These are phyloP conservation scores for Timema podura DNA, from an alignment of 2,888 invertebrate genomes.

Conservation along the genomic window DNA sequence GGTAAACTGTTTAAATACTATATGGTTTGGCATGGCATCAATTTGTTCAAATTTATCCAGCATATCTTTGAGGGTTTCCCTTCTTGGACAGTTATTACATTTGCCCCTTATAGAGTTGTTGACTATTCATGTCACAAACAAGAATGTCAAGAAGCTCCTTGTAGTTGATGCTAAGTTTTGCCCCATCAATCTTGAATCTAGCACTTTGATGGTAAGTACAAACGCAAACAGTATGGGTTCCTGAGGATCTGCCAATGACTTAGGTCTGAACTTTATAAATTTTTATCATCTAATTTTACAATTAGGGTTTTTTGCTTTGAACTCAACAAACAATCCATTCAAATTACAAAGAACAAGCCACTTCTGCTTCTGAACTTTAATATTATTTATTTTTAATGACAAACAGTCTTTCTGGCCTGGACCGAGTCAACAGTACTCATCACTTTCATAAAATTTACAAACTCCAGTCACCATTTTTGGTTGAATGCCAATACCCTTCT, in stretches of 20 bases:
- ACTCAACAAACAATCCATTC: background rate
- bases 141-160: background rate
- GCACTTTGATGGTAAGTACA: constrained; percentile 8
- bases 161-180: background rate
- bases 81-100: constrained; percentile 3
- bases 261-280: background rate
- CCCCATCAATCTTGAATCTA: background rate
- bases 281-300: background rate
- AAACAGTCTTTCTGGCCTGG: background rate
- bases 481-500: constrained; percentile 4
- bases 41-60: background rate
- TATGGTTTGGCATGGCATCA: background rate
- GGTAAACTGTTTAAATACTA: background rate
- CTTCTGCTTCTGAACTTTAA: background rate
- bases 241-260: background rate
- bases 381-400: background rate
- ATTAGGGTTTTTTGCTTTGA: background rate
- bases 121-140: background rate
- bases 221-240: background rate
- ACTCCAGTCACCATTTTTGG: background rate
- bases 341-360: background rate
- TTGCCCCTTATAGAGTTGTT: background rate
- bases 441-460: constrained; percentile 5
- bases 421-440: background rate
- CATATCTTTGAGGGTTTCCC: background rate